Conservation (phyloP, 2,113 vertebrate species). For the Pholis gunnellus region DNA sequence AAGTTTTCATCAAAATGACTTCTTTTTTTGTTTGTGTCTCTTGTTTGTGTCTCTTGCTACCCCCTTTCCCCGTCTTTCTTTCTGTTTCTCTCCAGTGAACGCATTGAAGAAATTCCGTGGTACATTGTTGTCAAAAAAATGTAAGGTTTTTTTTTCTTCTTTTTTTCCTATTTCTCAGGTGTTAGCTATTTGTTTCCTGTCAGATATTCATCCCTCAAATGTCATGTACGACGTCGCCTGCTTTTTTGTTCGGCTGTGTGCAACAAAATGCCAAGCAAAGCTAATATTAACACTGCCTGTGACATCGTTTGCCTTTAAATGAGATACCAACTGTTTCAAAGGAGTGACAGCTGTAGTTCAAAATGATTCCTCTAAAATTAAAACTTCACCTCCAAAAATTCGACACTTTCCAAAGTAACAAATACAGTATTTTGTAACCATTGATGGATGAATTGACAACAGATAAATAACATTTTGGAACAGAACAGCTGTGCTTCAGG, state of each 20-base stretch:
- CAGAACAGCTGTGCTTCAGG: slow-evolving; percentile 29
- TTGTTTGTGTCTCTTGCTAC: slow-evolving; percentile 73
- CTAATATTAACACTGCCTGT: slow-evolving; percentile 69
- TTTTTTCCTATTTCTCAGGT: slow-evolving; percentile 38
- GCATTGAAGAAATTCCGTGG: slow-evolving; percentile 83
- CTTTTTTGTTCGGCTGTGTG: slow-evolving; percentile 36
- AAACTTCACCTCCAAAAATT: slow-evolving; percentile 36
- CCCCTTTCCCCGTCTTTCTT: slow-evolving; percentile 49
- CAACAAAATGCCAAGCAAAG: slow-evolving; percentile 76
- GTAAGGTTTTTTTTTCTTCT: slow-evolving; percentile 71
- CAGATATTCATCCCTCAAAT: slow-evolving; percentile 71
- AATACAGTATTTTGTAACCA: slow-evolving; percentile 38
- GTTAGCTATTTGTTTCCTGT: slow-evolving; percentile 68
- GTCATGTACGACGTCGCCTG: slow-evolving; percentile 42
- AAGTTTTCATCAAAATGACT: slow-evolving; percentile 76
- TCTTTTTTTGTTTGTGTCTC: slow-evolving; percentile 69
- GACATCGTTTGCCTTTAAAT: slow-evolving; percentile 56
- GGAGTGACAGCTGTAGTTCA: slow-evolving; percentile 66
- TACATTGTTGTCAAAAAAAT: slow-evolving; percentile 78
- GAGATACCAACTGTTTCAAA: slow-evolving; percentile 36
- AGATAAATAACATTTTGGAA: slow-evolving; percentile 25
- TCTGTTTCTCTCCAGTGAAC: slow-evolving; percentile 77
- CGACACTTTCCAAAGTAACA: slow-evolving; percentile 18
- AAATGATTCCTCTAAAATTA: slow-evolving; percentile 31
- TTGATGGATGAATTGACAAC: slow-evolving; percentile 22